Conservation (phyloP, 2,797 vertebrate genomes). For the Peromyscus nudipes region DNA sequence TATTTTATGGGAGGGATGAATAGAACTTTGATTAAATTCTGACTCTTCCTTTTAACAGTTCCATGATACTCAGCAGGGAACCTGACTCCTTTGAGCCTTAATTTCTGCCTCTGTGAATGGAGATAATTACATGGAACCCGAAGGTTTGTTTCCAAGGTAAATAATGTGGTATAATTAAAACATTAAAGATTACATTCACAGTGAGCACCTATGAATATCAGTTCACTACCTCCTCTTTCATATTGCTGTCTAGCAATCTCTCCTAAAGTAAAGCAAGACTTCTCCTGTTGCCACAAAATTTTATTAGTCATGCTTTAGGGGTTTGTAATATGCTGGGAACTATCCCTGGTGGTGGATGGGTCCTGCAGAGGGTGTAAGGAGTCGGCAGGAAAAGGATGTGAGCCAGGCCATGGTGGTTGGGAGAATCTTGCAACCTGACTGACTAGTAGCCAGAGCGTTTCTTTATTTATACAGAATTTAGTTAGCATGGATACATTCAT, state of each 20-base stretch:
- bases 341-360: too few species aligned
- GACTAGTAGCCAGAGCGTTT: too few species aligned
- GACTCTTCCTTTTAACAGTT: constrained; percentile 47
- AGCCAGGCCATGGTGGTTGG: too few species aligned
- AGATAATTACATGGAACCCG: constrained; percentile 13
- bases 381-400: too few species aligned
- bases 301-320: constrained; percentile 40
- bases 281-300: constrained; percentile 1
- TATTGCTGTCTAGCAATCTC: neutral
- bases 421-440: too few species aligned
- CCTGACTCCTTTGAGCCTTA: constrained; percentile 45
- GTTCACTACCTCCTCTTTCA: neutral
- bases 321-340: neutral
- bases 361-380: too few species aligned
- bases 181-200: neutral
- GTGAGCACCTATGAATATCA: neutral
- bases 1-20: constrained; percentile 6
- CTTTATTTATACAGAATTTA: too few species aligned
- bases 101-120: constrained; percentile 43
- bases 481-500: too few species aligned
- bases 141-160: constrained; percentile 61
- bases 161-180: constrained; percentile 44
- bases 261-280: neutral
- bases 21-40: constrained; percentile 53
- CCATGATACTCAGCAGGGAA: neutral